Evolutionary conservation across 1,140 invertebrate species (phyloP).

Genomic region (Atta texana): DNA sequence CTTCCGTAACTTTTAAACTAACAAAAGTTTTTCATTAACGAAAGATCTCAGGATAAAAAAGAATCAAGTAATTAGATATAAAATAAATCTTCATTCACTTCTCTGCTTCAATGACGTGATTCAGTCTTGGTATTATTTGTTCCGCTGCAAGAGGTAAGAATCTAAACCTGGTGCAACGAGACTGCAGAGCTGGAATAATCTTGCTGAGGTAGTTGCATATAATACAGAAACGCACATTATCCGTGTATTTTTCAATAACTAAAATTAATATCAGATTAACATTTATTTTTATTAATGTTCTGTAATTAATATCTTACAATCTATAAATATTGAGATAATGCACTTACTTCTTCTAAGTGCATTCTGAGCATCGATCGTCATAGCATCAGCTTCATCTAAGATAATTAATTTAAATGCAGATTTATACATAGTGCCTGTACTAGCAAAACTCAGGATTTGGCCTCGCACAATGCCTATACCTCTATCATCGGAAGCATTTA

Average conservation of each 20-base stretch:
- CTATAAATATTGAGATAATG: not conserved
- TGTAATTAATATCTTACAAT: too few relatives aligned
- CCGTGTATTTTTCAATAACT: conserved; percentile 99
- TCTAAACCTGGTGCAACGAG: conserved; percentile 98
- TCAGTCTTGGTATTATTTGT: conserved; percentile 96
- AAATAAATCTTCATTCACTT: conserved; percentile 87
- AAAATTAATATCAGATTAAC: conserved; percentile 77
- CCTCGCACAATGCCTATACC: conserved; percentile 98
- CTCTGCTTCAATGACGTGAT: conserved; percentile 95
- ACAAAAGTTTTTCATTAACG: conserved; percentile 70
- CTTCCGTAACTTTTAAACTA: conserved; percentile 94
- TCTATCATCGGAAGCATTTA: conserved; percentile 99
- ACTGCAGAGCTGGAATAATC: conserved; percentile 99
- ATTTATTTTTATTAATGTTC: too few relatives aligned
- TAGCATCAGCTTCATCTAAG: conserved; percentile 99
- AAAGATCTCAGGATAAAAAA: conserved; percentile 23
- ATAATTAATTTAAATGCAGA: conserved; percentile 98
- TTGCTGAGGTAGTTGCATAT: conserved; percentile 99
- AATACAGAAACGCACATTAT: conserved; percentile 99
- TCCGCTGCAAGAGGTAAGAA: conserved; percentile 95
- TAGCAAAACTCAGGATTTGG: conserved; percentile 99
- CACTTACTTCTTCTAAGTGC: conserved; percentile 96
- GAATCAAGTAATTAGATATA: conserved; percentile 35
- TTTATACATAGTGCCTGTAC: conserved; percentile 98
- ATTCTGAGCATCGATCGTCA: conserved; percentile 99